Evolutionary conservation across 2,797 vertebrate genomes (phyloP).

Genomic region (Anabas testudineus): DNA sequence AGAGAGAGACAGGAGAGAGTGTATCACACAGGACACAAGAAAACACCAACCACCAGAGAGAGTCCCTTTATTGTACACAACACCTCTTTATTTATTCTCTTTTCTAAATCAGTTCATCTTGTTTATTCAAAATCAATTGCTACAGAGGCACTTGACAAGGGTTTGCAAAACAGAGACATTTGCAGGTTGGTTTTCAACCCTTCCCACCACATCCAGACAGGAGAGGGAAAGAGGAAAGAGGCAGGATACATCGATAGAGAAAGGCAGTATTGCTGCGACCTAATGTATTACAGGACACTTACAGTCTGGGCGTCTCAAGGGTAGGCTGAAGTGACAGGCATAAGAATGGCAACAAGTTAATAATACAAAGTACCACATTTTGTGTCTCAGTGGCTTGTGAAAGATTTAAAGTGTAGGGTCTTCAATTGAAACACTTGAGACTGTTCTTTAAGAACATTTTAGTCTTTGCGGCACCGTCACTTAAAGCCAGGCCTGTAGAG

Average conservation of each 20-base stretch:
- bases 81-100: slow-evolving; percentile 83
- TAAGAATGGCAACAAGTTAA: background rate
- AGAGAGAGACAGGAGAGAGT: slow-evolving; percentile 32
- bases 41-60: slow-evolving; percentile 86
- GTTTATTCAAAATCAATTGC: slow-evolving; percentile 80
- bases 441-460: background rate
- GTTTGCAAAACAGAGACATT: slow-evolving; percentile 66
- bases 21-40: slow-evolving; percentile 76
- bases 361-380: background rate
- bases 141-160: slow-evolving; percentile 87
- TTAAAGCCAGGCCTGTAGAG: slow-evolving; percentile 64
- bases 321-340: slow-evolving; percentile 69
- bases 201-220: slow-evolving; percentile 46
- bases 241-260: slow-evolving; percentile 36
- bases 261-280: slow-evolving; percentile 41
- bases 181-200: slow-evolving; percentile 59
- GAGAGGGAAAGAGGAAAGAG: slow-evolving; percentile 38
- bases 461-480: slow-evolving; percentile 57
- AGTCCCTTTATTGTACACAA: slow-evolving; percentile 86
- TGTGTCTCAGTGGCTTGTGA: background rate
- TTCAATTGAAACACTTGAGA: slow-evolving; percentile 14
- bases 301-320: slow-evolving; percentile 50
- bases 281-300: slow-evolving; percentile 47
- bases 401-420: slow-evolving; percentile 3
- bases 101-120: slow-evolving; percentile 72